phyloP scores from a whole-genome alignment of 2,888 invertebrate genomes.

The Rosalia funebris region DNA sequence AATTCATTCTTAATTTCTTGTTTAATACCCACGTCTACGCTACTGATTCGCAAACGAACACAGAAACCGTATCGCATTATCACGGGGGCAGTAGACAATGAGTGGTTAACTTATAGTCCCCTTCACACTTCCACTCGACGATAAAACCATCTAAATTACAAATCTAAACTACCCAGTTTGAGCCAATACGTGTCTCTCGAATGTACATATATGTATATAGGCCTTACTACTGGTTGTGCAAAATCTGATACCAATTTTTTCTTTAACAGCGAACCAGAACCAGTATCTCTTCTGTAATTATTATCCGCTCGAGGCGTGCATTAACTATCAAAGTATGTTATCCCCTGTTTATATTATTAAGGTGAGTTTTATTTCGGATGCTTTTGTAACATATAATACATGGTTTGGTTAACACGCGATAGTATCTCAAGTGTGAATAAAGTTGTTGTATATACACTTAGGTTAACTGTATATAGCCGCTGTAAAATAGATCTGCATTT shows the following conservation, averaged over 20 bases:
- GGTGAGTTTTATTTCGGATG: conserved; percentile 5
- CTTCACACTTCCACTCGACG: conserved; percentile 30
- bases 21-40: too few species aligned
- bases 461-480: too few species aligned
- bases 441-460: too few species aligned
- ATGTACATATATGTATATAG: not conserved
- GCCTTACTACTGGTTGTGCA: conserved; percentile 15
- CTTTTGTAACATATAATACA: conserved; percentile 5
- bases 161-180: conserved; percentile 29
- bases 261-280: not conserved
- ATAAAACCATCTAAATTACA: conserved; percentile 33
- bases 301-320: not conserved
- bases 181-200: conserved; percentile 5
- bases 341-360: conserved; percentile 4
- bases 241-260: conserved; percentile 16
- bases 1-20: too few species aligned
- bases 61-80: conserved; percentile 10
- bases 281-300: not conserved
- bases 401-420: conserved; percentile 1
- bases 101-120: conserved; percentile 27
- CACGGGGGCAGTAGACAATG: conserved; percentile 22
- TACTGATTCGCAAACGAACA: not conserved
- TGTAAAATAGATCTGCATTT: too few species aligned
- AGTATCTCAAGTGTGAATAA: not conserved
- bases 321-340: conserved; percentile 11